Conservation (phyloP, 2,888 invertebrate species). For the Synergus umbraculus region DNA sequence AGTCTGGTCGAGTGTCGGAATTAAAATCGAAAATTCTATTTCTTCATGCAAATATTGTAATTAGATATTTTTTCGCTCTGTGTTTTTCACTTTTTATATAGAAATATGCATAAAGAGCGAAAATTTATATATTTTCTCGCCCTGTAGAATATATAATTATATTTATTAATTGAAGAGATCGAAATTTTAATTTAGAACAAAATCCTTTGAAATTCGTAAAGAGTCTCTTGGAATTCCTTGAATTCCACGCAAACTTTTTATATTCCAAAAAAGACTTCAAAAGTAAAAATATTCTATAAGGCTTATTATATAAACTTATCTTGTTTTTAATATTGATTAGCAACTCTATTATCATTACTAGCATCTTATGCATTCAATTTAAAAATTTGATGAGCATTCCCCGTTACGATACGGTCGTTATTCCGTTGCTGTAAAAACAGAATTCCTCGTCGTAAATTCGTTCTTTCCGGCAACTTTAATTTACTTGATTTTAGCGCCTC, state of each 20-base stretch:
- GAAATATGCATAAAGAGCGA: no score
- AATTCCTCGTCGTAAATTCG: slow-evolving; percentile 23
- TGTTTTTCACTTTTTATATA: no score
- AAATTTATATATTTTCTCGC: no score
- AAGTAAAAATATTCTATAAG: no score
- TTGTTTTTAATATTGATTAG: neutral
- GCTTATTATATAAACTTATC: neutral
- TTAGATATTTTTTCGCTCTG: no score
- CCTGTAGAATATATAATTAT: no score
- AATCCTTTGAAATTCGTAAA: no score
- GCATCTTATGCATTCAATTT: neutral
- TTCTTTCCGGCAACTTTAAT: slow-evolving; percentile 7
- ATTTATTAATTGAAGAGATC: no score
- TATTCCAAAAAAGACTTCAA: no score
- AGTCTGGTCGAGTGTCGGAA: neutral
- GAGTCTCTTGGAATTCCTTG: no score
- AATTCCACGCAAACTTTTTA: no score
- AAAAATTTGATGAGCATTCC: slow-evolving; percentile 26
- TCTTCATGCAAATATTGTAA: neutral
- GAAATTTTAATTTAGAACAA: no score
- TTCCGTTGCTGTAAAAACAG: slow-evolving; percentile 18
- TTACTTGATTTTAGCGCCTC: neutral
- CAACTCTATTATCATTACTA: neutral
- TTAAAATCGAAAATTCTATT: neutral
- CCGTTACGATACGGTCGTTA: slow-evolving; percentile 14